Conservation (phyloP, 2,797 vertebrate genomes). For the Coracias cyanogaster region DNA sequence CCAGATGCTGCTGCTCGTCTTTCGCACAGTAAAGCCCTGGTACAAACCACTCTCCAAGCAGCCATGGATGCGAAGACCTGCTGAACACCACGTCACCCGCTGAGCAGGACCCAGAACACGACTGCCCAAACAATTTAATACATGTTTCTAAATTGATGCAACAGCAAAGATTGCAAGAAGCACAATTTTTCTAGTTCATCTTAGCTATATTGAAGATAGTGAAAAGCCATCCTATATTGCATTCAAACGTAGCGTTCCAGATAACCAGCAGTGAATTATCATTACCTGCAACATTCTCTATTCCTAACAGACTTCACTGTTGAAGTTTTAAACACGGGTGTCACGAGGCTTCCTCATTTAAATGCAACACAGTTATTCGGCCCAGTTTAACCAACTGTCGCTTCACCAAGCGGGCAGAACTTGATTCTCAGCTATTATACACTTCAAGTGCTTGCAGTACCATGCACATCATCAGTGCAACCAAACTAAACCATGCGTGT, state of each 20-base stretch:
- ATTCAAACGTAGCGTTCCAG: not conserved
- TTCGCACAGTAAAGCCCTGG: not conserved
- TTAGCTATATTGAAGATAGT: not conserved
- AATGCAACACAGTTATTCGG: conserved; percentile 18
- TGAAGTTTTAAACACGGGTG: not conserved
- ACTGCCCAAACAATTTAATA: not conserved
- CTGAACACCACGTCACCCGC: not conserved
- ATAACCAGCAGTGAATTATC: not conserved
- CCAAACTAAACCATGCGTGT: not conserved
- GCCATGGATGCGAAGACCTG: not conserved
- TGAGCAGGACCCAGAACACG: not conserved
- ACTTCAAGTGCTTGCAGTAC: not conserved
- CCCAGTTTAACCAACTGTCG: conserved; percentile 45
- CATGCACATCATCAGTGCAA: not conserved
- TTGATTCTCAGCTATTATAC: not conserved
- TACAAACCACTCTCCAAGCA: not conserved
- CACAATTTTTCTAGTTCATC: not conserved
- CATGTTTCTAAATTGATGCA: not conserved
- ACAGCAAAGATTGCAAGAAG: not conserved
- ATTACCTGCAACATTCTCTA: not conserved
- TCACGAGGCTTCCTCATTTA: conserved; percentile 39
- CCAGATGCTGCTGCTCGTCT: not conserved
- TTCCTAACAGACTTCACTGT: not conserved
- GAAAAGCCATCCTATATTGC: not conserved
- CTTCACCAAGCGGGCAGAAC: conserved; percentile 13